Conservation (phyloP, 2,797 vertebrate species). For the Sparidentex hasta region DNA sequence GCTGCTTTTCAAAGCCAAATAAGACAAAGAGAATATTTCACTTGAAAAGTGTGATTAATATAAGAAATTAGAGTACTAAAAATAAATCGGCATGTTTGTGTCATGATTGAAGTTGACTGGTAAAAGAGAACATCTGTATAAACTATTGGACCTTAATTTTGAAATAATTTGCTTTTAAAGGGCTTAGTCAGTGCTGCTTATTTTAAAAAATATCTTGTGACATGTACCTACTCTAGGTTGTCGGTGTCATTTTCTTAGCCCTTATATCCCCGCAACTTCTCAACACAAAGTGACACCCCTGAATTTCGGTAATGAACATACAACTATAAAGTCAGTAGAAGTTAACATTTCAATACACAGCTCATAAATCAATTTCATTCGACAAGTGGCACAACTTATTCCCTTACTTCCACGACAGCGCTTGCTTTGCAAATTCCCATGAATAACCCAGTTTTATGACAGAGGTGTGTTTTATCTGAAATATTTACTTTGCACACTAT, state of each 20-base stretch:
- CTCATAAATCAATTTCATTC: conserved; percentile 10
- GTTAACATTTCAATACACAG: background rate
- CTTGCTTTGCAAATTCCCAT: conserved; percentile 7
- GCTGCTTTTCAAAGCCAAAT: background rate
- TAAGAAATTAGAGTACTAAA: background rate
- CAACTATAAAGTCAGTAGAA: background rate
- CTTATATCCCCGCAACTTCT: too few relatives aligned
- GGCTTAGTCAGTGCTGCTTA: too few relatives aligned
- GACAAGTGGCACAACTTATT: background rate
- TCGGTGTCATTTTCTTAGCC: too few relatives aligned
- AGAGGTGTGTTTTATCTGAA: conserved; percentile 33
- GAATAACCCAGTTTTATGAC: conserved; percentile 46
- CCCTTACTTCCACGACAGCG: background rate
- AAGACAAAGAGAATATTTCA: background rate
- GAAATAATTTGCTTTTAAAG: too few relatives aligned
- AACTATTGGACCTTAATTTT: too few relatives aligned
- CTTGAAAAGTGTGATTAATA: background rate
- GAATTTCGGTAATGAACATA: background rate
- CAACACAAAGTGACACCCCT: too few relatives aligned
- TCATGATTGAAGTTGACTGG: background rate
- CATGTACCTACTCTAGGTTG: too few relatives aligned
- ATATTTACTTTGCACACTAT: conserved; percentile 53
- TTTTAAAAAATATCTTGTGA: too few relatives aligned
- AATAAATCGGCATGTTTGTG: background rate
- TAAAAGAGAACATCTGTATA: too few relatives aligned